phyloP scores from a whole-genome alignment of 2,797 vertebrate species.

The Hemitrygon akajei region DNA sequence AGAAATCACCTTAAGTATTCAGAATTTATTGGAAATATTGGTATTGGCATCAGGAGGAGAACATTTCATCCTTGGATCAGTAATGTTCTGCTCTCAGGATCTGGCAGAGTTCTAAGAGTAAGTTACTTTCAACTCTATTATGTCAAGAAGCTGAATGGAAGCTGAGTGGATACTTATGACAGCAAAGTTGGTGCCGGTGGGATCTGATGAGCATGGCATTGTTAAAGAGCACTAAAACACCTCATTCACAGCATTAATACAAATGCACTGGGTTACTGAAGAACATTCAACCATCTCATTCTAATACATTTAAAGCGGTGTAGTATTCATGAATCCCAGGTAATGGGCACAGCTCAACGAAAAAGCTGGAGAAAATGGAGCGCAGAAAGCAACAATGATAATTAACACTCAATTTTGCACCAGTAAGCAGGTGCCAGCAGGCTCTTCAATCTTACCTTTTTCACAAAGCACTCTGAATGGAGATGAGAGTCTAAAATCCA shows the following conservation, averaged over 20 bases:
- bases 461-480: not conserved
- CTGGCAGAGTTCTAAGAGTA: not conserved
- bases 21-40: not conserved
- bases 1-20: constrained; percentile 37
- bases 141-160: not conserved
- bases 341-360: not conserved
- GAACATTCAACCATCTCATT: not conserved
- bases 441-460: not conserved
- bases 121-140: not conserved
- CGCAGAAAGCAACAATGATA: not conserved
- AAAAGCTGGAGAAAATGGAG: not conserved
- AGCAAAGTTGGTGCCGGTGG: not conserved
- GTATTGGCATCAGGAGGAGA: not conserved
- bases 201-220: not conserved
- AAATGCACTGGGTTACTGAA: not conserved
- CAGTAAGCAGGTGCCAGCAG: not conserved
- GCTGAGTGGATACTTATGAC: not conserved
- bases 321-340: not conserved
- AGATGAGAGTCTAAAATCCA: not conserved
- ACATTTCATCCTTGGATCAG: not conserved
- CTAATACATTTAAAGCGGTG: not conserved
- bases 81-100: not conserved
- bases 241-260: not conserved
- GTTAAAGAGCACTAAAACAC: not conserved
- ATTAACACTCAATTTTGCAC: not conserved